Evolutionary conservation across 2,113 vertebrate species (phyloP), one percentile per base, ranked within the genome.

Genomic region (Cygnus buccinator): DNA sequence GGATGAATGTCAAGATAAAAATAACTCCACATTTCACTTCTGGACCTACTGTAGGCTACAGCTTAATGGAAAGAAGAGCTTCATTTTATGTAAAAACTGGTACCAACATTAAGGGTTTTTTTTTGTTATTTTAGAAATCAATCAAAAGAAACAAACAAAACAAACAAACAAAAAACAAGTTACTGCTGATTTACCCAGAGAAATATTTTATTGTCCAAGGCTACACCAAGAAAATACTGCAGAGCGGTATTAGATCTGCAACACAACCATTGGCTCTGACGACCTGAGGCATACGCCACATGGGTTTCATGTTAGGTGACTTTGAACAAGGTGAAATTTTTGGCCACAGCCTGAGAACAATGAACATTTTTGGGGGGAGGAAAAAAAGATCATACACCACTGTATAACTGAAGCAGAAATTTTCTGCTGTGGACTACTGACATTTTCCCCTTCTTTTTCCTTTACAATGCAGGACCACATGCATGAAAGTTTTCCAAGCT

Each of bases 401-500:
- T 37, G 2, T 54, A 21, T 12, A 66, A 4, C 26, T 66, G 37
- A 81, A 79, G 31, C 16, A 74, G 39, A 37, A 78, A 78, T 3
- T 25, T 52, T 35, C 3, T 59, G 9, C 20, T 41, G 7, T 9
- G 6, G 1, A 41, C 35, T 33, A 35, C 33, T 43, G 35, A 41
- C 20, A 35, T 25, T 46, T 57, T 7, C n/a, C 19, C 13, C n/a
- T 44, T 29, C 2, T 23, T 3, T 63, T 57, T 13, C 37, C 76
- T 76, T 62, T 65, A 39, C 74, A 33, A 21, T 8, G 44, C 13
- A 84, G 59, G 19, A 84, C 84, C 62, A 84, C 57, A 79, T 39
- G 50, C 19, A 75, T 48, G 48, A 86, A 95, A 96, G 14, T 86
- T 54, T 95, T 84, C 26, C 31, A 93, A 93, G 59, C 31, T 78